Evolutionary conservation across 1,140 invertebrate genomes (phyloP).

Genomic region (Solenopsis fugax): DNA sequence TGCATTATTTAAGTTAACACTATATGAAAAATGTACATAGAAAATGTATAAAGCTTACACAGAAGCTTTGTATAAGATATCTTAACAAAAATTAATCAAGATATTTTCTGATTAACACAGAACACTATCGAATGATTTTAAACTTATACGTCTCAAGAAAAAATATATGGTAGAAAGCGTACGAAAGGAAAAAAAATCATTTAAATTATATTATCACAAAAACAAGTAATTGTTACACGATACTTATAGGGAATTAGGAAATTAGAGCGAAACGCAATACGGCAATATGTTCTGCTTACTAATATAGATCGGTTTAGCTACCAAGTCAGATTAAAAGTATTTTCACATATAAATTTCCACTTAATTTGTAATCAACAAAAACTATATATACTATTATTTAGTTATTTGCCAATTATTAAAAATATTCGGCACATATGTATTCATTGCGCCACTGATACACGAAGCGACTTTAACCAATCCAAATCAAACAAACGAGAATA

Average conservation of each 20-base stretch:
- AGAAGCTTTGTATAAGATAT: not conserved
- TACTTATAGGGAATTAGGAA: not conserved
- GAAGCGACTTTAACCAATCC: not conserved
- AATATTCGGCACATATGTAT: not conserved
- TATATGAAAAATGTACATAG: no score
- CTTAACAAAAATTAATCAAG: not conserved
- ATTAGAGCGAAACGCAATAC: not conserved
- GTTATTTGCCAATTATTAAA: conserved; percentile 60
- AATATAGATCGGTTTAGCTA: no score
- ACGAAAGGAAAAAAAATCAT: not conserved
- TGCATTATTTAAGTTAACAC: not conserved
- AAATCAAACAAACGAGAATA: not conserved
- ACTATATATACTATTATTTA: conserved; percentile 78
- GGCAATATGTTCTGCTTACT: not conserved
- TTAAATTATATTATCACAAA: not conserved
- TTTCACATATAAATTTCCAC: conserved; percentile 81
- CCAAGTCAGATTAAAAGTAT: conserved; percentile 72
- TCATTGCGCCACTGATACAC: not conserved
- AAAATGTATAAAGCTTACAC: no score
- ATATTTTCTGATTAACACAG: not conserved
- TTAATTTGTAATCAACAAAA: conserved; percentile 75
- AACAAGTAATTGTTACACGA: not conserved
- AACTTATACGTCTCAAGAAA: not conserved
- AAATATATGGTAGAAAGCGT: not conserved
- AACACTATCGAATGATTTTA: not conserved